These are phyloP conservation scores for Bolinopsis microptera DNA, from an alignment of 37 sponge, comb jelly and placozoan genomes.

Conservation along the genomic window DNA sequence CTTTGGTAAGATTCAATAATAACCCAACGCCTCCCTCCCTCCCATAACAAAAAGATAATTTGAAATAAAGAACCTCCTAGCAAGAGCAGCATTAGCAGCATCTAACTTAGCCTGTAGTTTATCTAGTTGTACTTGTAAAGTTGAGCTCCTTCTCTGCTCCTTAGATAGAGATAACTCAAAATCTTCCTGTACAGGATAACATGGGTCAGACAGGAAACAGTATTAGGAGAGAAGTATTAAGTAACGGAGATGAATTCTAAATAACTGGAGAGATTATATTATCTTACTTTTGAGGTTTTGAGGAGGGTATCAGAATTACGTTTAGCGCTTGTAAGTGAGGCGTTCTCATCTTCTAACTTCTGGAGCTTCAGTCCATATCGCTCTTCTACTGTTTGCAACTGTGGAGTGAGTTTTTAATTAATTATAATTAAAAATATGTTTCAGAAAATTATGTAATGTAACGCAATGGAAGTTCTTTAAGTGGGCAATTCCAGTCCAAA, in stretches of 20 bases:
- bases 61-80: background rate
- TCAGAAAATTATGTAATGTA: too few relatives aligned
- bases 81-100: constrained; percentile 25
- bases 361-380: background rate
- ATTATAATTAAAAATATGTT: too few relatives aligned
- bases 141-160: constrained; percentile 34
- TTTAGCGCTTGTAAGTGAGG: background rate
- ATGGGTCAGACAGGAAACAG: background rate
- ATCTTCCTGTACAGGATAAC: background rate
- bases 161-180: constrained; percentile 44
- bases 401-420: too few relatives aligned
- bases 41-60: too few relatives aligned
- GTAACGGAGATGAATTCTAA: background rate
- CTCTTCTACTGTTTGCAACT: constrained; percentile 63
- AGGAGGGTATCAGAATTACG: background rate
- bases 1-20: too few relatives aligned
- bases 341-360: background rate
- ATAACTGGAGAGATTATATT: background rate
- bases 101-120: constrained; percentile 11
- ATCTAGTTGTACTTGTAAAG: constrained; percentile 44
- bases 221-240: background rate
- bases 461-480: too few relatives aligned
- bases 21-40: too few relatives aligned
- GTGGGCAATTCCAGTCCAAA: too few relatives aligned
- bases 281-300: constrained; percentile 27